Base-by-base conservation (phyloP, 2,888 invertebrate genomes). In the Pandemis heparana region DNA sequence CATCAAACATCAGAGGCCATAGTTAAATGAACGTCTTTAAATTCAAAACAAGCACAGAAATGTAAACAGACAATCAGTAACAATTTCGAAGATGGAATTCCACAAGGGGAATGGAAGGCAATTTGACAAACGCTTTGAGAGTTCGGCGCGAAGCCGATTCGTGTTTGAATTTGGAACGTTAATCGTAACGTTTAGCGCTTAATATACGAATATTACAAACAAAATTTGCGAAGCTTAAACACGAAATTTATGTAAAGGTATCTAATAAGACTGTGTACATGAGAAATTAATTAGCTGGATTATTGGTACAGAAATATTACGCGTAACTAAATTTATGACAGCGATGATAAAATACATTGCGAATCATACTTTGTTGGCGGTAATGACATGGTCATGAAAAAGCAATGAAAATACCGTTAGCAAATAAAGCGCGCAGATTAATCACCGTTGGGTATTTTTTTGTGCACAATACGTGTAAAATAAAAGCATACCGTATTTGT, bases 31-130 rank as follows among this genome's bases (percentile, higher is more conserved):
- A 79, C 85, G 83, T 84, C 86, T 89, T 87, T 83, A 86, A 85
- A 91, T 89, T 92, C 89, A 88, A 91, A 90, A 92, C 87, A 89
- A 89, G 88, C 92, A 87, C 85, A 88, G 88, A 85, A 91, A 90
- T 89, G 92, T 90, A 92, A 94, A 93, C 91, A 93, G 89, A 93
- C 92, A 94, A 92, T 93, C 93, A 93, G 90, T 86, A 87, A 85
- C 86, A 85, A 89, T 90, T 93, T 92, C 89, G 90, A 91, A 91
- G 88, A 91, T 90, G 89, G 89, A 91, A 89, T 89, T 88, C 85
- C 85, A 87, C 76, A 80, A 72, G 76, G 78, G 80, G 77, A 66
- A 80, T 78, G 79, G 77, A 77, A 78, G 81, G 83, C 88, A 88
- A 89, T 89, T 89, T 86, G 87, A 90, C 89, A 87, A 89, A 89